Base-by-base conservation (phyloP, 64 coral and sea anemone species). In the Montipora sp. region DNA sequence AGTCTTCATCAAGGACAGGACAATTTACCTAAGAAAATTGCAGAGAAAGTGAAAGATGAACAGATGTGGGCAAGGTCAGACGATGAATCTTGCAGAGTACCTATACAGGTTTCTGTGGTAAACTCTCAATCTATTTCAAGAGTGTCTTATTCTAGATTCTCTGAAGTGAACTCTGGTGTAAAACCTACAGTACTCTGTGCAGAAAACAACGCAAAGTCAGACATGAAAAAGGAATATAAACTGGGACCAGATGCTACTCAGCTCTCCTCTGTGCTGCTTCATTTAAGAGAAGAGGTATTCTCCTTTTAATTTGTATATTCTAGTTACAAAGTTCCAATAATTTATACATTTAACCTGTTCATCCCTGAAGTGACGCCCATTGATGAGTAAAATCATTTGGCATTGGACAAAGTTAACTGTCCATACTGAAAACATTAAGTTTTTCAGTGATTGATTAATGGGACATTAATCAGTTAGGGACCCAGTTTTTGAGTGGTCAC, bases 241-340 rank as follows among this genome's bases (percentile, higher is more conserved):
- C 49, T 45, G 48, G 82, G 82, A 48, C 82, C 82, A 51, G 71
- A 79, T 72, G 77, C 89, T 84, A 91, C 88, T 51, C 79, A 94
- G 15, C 89, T 99, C 16, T 84, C 94, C 58, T 74, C 80, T 59
- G 89, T 99, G 20, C 74, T 94, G 20, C 69, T 94, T 27, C 58
- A 36, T 14, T 77, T 99, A 11, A 81, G 98, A 57, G 94, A 99
- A 59, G 94, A 96, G 98, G 98, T 95, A 27, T 5, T 14, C 0
- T 3, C 18, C 8, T 22, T 5, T 22, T 71, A 13, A 16, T 23
- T 71, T 71, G 68, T 71, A 71, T 71, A 8, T 63, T 63, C 11
- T 15, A 63, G 9, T 63, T 57, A 11, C 4, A 57, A 36, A 36
- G 53, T 6, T 57, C 53, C 53, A 57, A 57, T 11, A 57, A 11